Evolutionary conservation across 2,113 vertebrate genomes (phyloP).

Genomic region (Xiphias gladius): DNA sequence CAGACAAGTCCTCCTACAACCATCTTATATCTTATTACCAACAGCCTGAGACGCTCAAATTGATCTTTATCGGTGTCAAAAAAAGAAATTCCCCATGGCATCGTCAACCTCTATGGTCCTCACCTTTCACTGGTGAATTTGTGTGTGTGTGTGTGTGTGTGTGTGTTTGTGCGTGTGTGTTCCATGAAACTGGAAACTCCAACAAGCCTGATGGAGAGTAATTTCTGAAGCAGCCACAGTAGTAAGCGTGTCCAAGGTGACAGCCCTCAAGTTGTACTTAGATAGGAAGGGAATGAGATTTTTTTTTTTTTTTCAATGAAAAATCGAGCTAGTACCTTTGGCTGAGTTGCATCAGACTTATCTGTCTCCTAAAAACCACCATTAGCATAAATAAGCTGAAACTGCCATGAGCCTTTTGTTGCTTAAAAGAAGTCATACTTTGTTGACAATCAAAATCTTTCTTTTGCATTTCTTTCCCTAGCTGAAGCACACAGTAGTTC

Average conservation of each 20-base stretch:
- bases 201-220: conserved; percentile 42
- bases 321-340: conserved; percentile 19
- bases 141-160: conserved; percentile 14
- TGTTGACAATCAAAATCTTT: conserved; percentile 46
- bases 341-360: conserved; percentile 10
- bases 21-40: conserved; percentile 82
- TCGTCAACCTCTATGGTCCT: conserved; percentile 76
- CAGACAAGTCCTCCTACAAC: conserved; percentile 74
- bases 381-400: conserved; percentile 50
- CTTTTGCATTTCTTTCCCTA: conserved; percentile 16
- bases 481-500: conserved; percentile 12
- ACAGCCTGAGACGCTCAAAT: conserved; percentile 75
- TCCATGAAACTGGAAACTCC: conserved; percentile 50
- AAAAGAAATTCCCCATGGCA: conserved; percentile 64
- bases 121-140: conserved; percentile 65
- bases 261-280: conserved; percentile 31
- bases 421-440: conserved; percentile 12
- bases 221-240: conserved; percentile 52
- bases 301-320: not conserved
- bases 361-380: conserved; percentile 11
- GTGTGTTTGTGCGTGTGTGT: conserved; percentile 9
- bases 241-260: conserved; percentile 64
- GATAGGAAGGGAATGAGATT: conserved; percentile 32
- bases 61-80: conserved; percentile 77
- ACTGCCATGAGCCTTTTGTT: conserved; percentile 1